Evolutionary conservation across 30 jellyfish, hydroid and myxozoan species (phyloP), one percentile per base, ranked within the genome.

Genomic region (Cassiopea xamachana): DNA sequence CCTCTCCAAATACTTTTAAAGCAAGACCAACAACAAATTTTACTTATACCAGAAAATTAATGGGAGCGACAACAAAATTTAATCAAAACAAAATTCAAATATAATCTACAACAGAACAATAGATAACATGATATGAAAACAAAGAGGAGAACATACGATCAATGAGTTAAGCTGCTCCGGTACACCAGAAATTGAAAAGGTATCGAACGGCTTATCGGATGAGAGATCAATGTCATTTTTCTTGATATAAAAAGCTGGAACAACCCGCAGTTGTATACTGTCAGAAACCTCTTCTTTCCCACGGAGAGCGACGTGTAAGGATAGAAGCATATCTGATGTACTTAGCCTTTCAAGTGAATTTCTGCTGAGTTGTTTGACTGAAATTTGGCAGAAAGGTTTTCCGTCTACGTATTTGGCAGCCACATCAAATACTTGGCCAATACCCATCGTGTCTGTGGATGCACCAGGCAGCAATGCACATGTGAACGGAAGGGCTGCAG

Each of bases 351-450:
- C 47, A 60, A 75, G 15, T 46, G 71, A 12, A 8, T 59, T 39
- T 0, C 64, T 60, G 39, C 81, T 48, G 43, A 90, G 48, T 60
- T 81, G 89, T 6, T 48, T 60, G 61, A 73, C 55, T 46, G 84
- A 48, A 69, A 90, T 60, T 77, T 90, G 92, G 64, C 97, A 90
- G 77, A 80, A 81, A 13, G 92, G 92, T 1, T 70, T 71, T 58
- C 97, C 97, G 67, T 90, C 67, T 60, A 59, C 49, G 73, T 81
- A 90, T 18, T 62, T 76, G 1, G 92, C 82, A n/a, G 69, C 69
- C 39, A 82, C 90, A 45, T 75, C 77, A 59, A 90, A 84, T 2
- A 73, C 14, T 44, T 49, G 43, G 19, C 81, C 80, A 45, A 90
- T 84, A 13, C 83, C 13, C 16, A 48, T 68, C 2, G 50, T 60